Percentiles rank a stretch among this genome's conserved stretches.
Evolutionary conservation across 1,140 invertebrate species (phyloP).

Genomic region (Rhyzopertha dominica): DNA sequence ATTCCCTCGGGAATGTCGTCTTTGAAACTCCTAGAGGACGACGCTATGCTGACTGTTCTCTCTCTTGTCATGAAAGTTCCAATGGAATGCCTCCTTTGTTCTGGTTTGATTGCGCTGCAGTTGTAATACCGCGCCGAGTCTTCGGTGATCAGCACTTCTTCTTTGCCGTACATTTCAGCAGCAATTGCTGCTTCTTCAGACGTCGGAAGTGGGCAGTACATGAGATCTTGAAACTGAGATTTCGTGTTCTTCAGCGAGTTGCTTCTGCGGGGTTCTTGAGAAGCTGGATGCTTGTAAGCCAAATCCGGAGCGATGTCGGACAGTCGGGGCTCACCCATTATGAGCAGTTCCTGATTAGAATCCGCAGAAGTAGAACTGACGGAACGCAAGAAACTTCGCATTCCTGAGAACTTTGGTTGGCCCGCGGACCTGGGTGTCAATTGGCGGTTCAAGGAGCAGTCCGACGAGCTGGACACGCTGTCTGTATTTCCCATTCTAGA

Average conservation of each 20-base stretch:
- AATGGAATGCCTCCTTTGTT: conserved; percentile 52
- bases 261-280: conserved; percentile 40
- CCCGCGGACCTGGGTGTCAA: conserved; percentile 24
- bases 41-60: conserved; percentile 30
- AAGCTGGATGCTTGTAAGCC: conserved; percentile 33
- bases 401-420: conserved; percentile 25
- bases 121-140: conserved; percentile 51
- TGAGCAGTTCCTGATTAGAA: conserved; percentile 50
- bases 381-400: conserved; percentile 48
- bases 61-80: conserved; percentile 46
- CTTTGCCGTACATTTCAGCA: conserved; percentile 34
- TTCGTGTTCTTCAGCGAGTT: conserved; percentile 29
- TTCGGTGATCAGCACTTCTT: conserved; percentile 45
- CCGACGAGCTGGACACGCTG: conserved; percentile 23
- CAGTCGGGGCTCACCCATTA: conserved; percentile 52
- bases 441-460: conserved; percentile 27
- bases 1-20: conserved; percentile 31
- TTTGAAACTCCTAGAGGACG: conserved; percentile 31
- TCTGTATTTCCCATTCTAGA: conserved; percentile 18
- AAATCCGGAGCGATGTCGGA: conserved; percentile 54
- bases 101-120: conserved; percentile 41
- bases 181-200: conserved; percentile 21
- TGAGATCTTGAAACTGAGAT: conserved; percentile 43
- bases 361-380: conserved; percentile 52
- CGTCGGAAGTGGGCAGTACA: conserved; percentile 43